Conservation (phyloP, 2,797 vertebrate genomes). For the Enteromius viviparus region DNA sequence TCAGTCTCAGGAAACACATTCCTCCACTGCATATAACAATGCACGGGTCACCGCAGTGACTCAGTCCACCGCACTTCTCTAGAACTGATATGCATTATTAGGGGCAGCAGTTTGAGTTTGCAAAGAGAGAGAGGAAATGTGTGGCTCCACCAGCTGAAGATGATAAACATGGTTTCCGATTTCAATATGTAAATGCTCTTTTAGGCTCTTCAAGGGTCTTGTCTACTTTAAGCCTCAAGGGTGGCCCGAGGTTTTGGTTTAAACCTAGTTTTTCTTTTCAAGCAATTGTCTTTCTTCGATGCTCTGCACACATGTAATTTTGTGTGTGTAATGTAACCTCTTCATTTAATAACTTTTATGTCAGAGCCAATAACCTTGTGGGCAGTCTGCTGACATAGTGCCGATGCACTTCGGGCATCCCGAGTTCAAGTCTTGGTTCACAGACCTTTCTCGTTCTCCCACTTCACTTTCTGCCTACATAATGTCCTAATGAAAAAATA, state of each 20-base stretch:
- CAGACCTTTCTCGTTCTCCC: not conserved
- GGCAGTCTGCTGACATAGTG: not conserved
- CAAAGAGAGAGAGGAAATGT: slow-evolving; percentile 19
- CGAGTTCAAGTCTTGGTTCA: not conserved
- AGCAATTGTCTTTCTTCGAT: not conserved
- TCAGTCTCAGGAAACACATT: slow-evolving; percentile 71
- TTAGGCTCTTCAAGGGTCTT: not conserved
- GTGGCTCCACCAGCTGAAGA: slow-evolving; percentile 23
- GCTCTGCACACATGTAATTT: not conserved
- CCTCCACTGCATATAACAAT: slow-evolving; percentile 70
- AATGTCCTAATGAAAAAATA: not conserved
- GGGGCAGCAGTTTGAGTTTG: slow-evolving; percentile 50
- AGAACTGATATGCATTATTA: slow-evolving; percentile 59
- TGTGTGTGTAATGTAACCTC: not conserved
- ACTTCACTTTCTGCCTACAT: not conserved
- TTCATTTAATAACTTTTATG: not conserved
- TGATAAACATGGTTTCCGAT: slow-evolving; percentile 50
- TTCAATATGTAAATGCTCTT: slow-evolving; percentile 32
- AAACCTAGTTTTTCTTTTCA: not conserved
- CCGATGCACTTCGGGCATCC: not conserved
- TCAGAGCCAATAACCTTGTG: not conserved
- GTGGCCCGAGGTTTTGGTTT: not conserved
- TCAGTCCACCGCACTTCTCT: slow-evolving; percentile 31
- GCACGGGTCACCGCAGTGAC: slow-evolving; percentile 68
- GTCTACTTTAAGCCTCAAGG: slow-evolving; percentile 1